Evolutionary conservation across 1,140 invertebrate species (phyloP), one percentile per base, ranked within the genome.

Genomic region (Triops cancriformis): DNA sequence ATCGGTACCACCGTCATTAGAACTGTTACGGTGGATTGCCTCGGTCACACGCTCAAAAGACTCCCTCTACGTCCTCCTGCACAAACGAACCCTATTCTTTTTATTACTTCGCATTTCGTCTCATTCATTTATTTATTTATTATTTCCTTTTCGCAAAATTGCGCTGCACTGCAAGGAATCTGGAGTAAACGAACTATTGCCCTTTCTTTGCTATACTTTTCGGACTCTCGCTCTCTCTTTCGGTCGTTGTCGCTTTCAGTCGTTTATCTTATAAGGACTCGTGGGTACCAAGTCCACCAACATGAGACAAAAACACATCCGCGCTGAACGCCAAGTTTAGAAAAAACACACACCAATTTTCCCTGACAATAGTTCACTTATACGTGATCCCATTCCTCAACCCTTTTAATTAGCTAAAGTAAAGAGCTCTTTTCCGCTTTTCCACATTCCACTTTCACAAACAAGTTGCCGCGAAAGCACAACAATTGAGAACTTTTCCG

Each of bases 181-280:
- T 64, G 51, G 51, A 64, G 51, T 64, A 37, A 37, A 37, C 2
- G 51, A 23, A 64, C 14, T 64, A 6, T 64, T 64, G 18, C 51
- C 51, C 18, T 64, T 37, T 64, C n/a, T 18, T n/a, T 64, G 18
- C 6, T 10, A n/a, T 64, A 11, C 51, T 23, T 64, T 64, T 64
- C 51, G 23, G 5, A 23, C 23, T 64, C 43, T 45, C 43, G 11
- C 43, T 45, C 43, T 45, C 43, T 18, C 51, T 64, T 64, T 64
- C 23, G 10, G 4, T 64, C 6, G 10, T 10, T 18, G 18, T 23
- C 9, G 23, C 23, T 64, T 18, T 64, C 51, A 10, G 18, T 18
- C 51, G 51, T 64, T 64, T 64, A n/a, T 64, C 51, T 64, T 64
- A 64, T 64, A 18, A 64, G 51, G 51, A 64, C 9, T 64, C 43